Evolutionary conservation across 2,888 invertebrate species (phyloP).

Genomic region (Apodemia duryi): DNA sequence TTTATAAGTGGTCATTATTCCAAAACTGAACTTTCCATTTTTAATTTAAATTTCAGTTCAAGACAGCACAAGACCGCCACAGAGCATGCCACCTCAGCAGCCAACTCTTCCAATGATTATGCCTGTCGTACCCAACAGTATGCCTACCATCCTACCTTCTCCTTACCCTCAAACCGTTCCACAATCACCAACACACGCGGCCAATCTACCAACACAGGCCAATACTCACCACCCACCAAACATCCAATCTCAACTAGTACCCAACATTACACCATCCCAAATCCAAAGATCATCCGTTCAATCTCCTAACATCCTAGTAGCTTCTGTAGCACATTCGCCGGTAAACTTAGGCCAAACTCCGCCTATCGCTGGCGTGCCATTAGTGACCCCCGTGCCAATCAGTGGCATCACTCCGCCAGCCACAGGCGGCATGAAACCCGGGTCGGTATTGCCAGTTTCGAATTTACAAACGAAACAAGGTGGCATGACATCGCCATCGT

Average conservation of each 20-base stretch:
- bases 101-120: slow-evolving; percentile 47
- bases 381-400: slow-evolving; percentile 50
- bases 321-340: slow-evolving; percentile 40
- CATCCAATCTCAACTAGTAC: slow-evolving; percentile 16
- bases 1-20: too few relatives aligned
- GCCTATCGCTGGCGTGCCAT: slow-evolving; percentile 39
- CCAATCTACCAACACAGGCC: slow-evolving; percentile 21
- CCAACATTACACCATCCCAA: slow-evolving; percentile 27
- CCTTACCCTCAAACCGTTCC: slow-evolving; percentile 20
- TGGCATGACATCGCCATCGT: slow-evolving; percentile 19
- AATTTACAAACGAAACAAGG: slow-evolving; percentile 10
- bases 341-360: slow-evolving; percentile 46
- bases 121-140: slow-evolving; percentile 45
- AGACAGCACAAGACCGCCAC: slow-evolving; percentile 48
- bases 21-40: background rate
- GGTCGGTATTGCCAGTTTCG: slow-evolving; percentile 18
- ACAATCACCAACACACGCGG: slow-evolving; percentile 21
- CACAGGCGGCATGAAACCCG: slow-evolving; percentile 17
- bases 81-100: slow-evolving; percentile 47
- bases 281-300: slow-evolving; percentile 36
- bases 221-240: slow-evolving; percentile 2
- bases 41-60: slow-evolving; percentile 44
- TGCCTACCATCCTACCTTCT: slow-evolving; percentile 39
- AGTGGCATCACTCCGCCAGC: slow-evolving; percentile 13
- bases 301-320: slow-evolving; percentile 36